phyloP scores from a whole-genome alignment of 2,113 vertebrate genomes.

The Microtus pennsylvanicus region DNA sequence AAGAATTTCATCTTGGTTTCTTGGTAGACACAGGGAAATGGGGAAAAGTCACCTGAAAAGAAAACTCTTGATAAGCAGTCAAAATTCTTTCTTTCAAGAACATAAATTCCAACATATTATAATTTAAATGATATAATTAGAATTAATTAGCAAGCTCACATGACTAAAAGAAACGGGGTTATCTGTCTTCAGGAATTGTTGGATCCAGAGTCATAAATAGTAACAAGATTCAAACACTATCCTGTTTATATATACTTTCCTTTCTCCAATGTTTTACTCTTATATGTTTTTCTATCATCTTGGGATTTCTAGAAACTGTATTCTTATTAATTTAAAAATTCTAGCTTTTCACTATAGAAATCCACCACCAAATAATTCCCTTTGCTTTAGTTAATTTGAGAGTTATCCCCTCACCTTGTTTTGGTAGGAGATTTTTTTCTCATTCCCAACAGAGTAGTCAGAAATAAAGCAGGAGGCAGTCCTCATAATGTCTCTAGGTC shows the following conservation, averaged over 20 bases:
- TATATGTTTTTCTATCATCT: background rate
- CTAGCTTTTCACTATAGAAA: background rate
- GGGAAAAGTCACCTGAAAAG: background rate
- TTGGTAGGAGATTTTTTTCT: background rate
- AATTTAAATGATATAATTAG: background rate
- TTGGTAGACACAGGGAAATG: background rate
- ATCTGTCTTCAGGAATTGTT: background rate
- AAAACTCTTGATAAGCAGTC: background rate
- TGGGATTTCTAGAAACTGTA: background rate
- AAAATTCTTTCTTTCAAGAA: background rate
- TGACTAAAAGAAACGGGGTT: background rate
- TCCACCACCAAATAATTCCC: background rate
- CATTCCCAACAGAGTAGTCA: background rate
- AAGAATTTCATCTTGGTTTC: background rate
- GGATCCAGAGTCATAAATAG: background rate
- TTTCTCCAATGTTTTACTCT: background rate
- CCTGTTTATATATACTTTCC: background rate
- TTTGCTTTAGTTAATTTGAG: background rate
- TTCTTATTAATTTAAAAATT: background rate
- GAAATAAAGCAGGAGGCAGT: background rate
- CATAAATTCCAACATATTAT: background rate
- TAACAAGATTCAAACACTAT: background rate
- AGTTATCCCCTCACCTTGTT: background rate
- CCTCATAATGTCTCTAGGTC: accelerated
- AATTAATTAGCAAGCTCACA: background rate